A percentile compares a stretch with the other conserved stretches of the same genome.
These are phyloP conservation scores for Ptychoptera albimana DNA, from an alignment of 2,888 invertebrate species.

Conservation along the genomic window DNA sequence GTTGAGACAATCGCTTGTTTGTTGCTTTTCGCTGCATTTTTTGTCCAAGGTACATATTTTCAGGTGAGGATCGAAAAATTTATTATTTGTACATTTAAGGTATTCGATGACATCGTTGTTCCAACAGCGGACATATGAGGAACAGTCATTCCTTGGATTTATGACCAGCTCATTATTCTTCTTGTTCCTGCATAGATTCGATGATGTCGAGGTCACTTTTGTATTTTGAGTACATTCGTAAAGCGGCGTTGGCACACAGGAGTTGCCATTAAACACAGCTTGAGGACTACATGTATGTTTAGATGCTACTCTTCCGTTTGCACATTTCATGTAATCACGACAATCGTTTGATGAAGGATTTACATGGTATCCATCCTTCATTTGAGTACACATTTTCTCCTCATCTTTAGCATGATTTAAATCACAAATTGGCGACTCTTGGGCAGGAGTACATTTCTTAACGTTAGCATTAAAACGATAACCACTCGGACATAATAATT, in stretches of 20 bases:
- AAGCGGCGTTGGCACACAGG: constrained; percentile 19
- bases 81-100: constrained; percentile 17
- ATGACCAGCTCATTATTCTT: constrained; percentile 32
- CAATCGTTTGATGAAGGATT: constrained; percentile 22
- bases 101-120: constrained; percentile 16
- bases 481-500: constrained; percentile 18
- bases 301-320: constrained; percentile 15
- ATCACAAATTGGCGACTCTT: constrained; percentile 12
- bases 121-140: constrained; percentile 22
- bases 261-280: constrained; percentile 21
- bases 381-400: constrained; percentile 13
- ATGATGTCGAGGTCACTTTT: constrained; percentile 3
- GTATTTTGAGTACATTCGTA: constrained; percentile 14
- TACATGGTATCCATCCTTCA: constrained; percentile 21
- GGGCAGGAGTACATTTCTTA: constrained; percentile 16
- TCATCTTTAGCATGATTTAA: constrained; percentile 2
- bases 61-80: constrained; percentile 21
- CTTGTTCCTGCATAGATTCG: constrained; percentile 29
- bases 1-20: constrained; percentile 16
- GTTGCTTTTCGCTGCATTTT: constrained; percentile 14
- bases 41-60: constrained; percentile 15
- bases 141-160: constrained; percentile 22
- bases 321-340: constrained; percentile 21
- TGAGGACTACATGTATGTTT: constrained; percentile 18
- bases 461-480: constrained; percentile 17